Conservation (phyloP, 2,888 invertebrate genomes). For the Operophtera brumata region DNA sequence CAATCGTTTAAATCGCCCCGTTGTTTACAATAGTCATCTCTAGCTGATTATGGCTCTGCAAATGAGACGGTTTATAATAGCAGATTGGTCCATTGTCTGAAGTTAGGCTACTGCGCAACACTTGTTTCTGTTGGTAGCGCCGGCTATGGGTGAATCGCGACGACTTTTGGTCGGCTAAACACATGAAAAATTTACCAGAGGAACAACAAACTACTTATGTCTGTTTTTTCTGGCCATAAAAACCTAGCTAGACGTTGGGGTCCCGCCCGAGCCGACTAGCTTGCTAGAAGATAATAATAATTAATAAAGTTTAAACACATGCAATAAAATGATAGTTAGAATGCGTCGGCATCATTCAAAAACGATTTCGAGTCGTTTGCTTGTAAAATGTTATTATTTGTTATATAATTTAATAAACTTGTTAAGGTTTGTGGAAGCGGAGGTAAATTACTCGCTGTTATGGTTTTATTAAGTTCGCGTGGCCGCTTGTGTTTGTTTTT, state of each 20-base stretch:
- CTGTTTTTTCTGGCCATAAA: conserved; percentile 16
- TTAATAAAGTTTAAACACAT: conserved; percentile 68
- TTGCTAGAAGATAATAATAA: conserved; percentile 49
- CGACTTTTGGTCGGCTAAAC: conserved; percentile 37
- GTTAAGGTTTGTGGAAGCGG: conserved; percentile 73
- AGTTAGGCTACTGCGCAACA: conserved; percentile 67
- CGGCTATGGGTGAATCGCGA: conserved; percentile 57
- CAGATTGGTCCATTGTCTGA: conserved; percentile 64
- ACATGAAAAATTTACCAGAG: conserved; percentile 30
- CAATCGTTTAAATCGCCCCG: conserved; percentile 55
- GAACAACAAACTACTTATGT: conserved; percentile 6
- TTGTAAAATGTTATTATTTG: conserved; percentile 78
- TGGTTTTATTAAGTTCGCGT: conserved; percentile 77
- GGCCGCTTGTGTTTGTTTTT: conserved; percentile 76
- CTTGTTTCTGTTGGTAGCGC: conserved; percentile 49
- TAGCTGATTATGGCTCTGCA: conserved; percentile 46
- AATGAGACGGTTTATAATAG: conserved; percentile 51
- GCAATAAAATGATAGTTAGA: conserved; percentile 71
- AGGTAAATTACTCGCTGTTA: conserved; percentile 73
- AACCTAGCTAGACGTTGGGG: conserved; percentile 9
- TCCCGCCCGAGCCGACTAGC: conserved; percentile 34
- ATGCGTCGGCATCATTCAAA: conserved; percentile 73
- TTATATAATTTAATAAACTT: conserved; percentile 79
- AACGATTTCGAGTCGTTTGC: conserved; percentile 71
- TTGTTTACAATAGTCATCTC: conserved; percentile 57